phyloP scores from a whole-genome alignment of 2,797 vertebrate species.

The Tragopan temminckii region DNA sequence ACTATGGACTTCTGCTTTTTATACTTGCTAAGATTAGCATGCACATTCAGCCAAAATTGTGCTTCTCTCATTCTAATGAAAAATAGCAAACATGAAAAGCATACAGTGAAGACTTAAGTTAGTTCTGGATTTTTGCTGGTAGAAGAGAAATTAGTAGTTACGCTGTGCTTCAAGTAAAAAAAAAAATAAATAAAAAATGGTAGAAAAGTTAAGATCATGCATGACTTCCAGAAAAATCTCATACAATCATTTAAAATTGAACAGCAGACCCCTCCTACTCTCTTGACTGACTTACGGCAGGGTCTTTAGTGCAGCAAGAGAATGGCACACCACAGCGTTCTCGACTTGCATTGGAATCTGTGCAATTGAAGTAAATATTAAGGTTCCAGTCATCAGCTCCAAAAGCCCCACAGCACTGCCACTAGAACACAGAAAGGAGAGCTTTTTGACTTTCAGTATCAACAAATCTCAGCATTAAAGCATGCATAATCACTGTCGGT shows the following conservation, averaged over 20 bases:
- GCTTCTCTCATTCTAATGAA: conserved; percentile 12
- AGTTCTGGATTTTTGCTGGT: neutral
- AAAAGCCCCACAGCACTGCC: conserved; percentile 98
- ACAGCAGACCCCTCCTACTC: neutral
- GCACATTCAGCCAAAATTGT: neutral
- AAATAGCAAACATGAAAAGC: neutral
- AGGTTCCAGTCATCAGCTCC: conserved; percentile 98
- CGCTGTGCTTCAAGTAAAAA: neutral
- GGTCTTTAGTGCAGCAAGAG: conserved; percentile 98
- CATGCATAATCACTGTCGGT: neutral
- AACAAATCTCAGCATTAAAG: neutral
- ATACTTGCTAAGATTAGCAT: neutral
- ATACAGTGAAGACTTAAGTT: neutral
- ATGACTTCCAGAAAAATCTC: neutral
- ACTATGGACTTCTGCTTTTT: neutral
- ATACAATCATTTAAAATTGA: neutral
- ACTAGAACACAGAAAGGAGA: conserved; percentile 83
- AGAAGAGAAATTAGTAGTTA: neutral
- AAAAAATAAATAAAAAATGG: neutral
- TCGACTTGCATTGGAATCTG: conserved; percentile 95
- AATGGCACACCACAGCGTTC: conserved; percentile 98
- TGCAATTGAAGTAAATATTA: conserved; percentile 99
- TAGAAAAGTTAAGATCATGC: neutral
- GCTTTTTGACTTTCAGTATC: neutral
- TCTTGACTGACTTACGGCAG: conserved; percentile 86